These are phyloP conservation scores for Rhaphigaster nebulosa DNA, from an alignment of 2,888 invertebrate species.

Conservation along the genomic window DNA sequence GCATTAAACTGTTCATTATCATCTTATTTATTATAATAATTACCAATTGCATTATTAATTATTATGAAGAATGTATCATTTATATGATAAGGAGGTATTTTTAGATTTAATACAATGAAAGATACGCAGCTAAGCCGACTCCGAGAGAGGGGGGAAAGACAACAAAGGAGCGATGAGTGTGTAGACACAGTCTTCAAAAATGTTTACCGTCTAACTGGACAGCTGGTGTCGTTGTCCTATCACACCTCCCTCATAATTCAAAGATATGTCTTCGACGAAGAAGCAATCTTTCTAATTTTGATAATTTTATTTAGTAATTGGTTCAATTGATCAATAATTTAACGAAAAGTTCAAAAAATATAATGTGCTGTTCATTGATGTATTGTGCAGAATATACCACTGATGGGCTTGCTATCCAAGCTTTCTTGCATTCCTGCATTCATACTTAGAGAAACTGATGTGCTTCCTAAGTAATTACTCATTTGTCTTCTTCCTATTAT, in stretches of 20 bases:
- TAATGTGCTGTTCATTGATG: too few species aligned
- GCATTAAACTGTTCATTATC: too few species aligned
- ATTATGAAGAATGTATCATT: background rate
- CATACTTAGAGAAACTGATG: too few species aligned
- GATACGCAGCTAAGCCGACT: background rate
- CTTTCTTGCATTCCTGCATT: too few species aligned
- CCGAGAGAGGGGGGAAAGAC: background rate
- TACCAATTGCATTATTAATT: background rate
- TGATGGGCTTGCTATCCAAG: too few species aligned
- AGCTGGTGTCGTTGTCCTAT: background rate
- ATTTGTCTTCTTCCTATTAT: too few species aligned
- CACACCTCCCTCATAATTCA: background rate
- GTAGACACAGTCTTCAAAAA: constrained; percentile 18
- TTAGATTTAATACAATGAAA: background rate
- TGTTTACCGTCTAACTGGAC: constrained; percentile 30
- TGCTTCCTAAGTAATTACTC: too few species aligned
- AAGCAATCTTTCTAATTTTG: background rate
- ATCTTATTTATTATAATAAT: too few species aligned
- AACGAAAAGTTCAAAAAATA: too few species aligned
- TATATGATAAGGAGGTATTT: background rate
- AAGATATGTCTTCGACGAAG: background rate
- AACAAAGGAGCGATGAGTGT: background rate
- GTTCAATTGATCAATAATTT: too few species aligned
- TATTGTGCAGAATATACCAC: too few species aligned
- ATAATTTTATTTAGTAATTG: too few species aligned